Conservation (phyloP, 2,888 invertebrate species). For the Sphinx pinastri region DNA sequence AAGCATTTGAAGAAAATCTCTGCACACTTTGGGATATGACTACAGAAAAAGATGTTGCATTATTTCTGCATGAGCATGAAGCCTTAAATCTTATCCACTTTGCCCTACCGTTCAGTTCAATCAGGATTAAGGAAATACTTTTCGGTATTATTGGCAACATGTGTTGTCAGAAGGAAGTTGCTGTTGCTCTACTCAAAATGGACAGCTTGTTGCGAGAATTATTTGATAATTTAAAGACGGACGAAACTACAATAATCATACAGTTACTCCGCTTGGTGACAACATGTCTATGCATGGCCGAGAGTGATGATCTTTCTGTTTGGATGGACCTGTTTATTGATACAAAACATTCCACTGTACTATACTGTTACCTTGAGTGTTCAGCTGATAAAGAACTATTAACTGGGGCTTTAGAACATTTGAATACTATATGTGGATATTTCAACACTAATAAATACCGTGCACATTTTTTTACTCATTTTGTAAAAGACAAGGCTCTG, state of each 20-base stretch:
- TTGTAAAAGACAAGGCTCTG: slow-evolving; percentile 63
- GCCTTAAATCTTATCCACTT: slow-evolving; percentile 86
- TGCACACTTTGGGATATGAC: slow-evolving; percentile 95
- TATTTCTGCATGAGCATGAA: slow-evolving; percentile 87
- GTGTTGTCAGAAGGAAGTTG: slow-evolving; percentile 87
- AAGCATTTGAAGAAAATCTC: slow-evolving; percentile 88
- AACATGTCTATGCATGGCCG: slow-evolving; percentile 75
- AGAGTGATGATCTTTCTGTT: slow-evolving; percentile 67
- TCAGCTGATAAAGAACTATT: slow-evolving; percentile 87
- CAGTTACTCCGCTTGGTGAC: slow-evolving; percentile 88
- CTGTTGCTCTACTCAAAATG: slow-evolving; percentile 82
- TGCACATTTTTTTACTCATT: slow-evolving; percentile 63
- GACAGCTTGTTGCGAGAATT: slow-evolving; percentile 83
- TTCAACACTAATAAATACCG: slow-evolving; percentile 61
- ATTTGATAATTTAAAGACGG: slow-evolving; percentile 82
- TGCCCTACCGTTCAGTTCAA: slow-evolving; percentile 81
- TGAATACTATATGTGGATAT: slow-evolving; percentile 82
- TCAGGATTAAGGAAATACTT: slow-evolving; percentile 90
- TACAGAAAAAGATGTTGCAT: slow-evolving; percentile 89
- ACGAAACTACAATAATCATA: slow-evolving; percentile 89
- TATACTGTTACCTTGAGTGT: slow-evolving; percentile 89
- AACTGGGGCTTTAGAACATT: slow-evolving; percentile 83
- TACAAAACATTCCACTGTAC: slow-evolving; percentile 80
- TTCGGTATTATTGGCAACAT: slow-evolving; percentile 94
- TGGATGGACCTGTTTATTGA: slow-evolving; percentile 78